Evolutionary conservation across 2,113 vertebrate genomes (phyloP), one percentile per base, ranked within the genome.

Genomic region (Perccottus glenii): DNA sequence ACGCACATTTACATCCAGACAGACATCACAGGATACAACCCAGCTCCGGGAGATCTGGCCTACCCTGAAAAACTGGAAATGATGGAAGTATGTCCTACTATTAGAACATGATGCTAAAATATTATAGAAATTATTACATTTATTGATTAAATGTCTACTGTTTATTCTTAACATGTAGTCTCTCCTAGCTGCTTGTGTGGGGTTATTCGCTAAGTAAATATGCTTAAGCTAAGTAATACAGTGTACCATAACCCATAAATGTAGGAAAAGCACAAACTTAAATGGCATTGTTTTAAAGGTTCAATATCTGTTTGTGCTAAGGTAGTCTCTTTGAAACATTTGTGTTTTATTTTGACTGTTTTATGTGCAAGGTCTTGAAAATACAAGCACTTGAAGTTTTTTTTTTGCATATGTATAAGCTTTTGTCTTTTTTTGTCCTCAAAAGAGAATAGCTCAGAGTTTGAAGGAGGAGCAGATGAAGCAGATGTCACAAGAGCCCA

Each of bases 1-100:
- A 99, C 97, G 0, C 96, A 97, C 63, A 98, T 99, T 85, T 99
- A 99, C 87, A 99, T 99, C 75, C 96, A 98, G 90, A 96, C 94
- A 0, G 98, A 99, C 84, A 99, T 99, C 82, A 90, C 70, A 0
- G 97, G 98, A 70, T 99, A 99, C 80, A 98, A 95, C 64, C 97
- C 97, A 6, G 98, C 97, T 1, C 95, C 95, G 0, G 98, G 98
- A 0, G 98, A 99, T 56, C 93, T 99, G 43, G 98, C 98, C 0
- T 99, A 99, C 77, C 98, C 98, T 0, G 98, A 98, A 53, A 99
- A 99, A 84, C 80, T 99, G 81, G 94, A 95, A 77, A 99, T 99
- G 98, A 99, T 99, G 97, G 96, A 99, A 94, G 98, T 96, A 77
- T 7, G 49, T 55, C 3, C 33, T 58, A 0, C 60, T 47, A 16